Conservation (phyloP, 1,140 invertebrate species). For the Apis dorsata region DNA sequence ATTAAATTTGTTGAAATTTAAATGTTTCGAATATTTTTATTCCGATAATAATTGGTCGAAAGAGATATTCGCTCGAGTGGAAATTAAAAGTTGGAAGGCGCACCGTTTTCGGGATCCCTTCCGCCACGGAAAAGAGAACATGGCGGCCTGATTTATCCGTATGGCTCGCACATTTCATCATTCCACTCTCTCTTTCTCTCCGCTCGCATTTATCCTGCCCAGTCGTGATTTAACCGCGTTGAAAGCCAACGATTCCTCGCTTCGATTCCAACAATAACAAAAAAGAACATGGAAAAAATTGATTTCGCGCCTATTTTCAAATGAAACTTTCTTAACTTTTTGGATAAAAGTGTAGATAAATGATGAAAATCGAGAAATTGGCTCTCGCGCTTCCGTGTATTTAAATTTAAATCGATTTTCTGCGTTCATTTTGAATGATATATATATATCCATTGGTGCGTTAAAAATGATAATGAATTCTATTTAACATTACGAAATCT, state of each 20-base stretch:
- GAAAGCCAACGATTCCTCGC: conserved; percentile 52
- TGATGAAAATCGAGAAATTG: too few relatives aligned
- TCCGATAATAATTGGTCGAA: too few relatives aligned
- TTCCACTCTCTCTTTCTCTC: conserved; percentile 54
- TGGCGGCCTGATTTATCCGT: conserved; percentile 54
- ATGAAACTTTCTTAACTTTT: background rate
- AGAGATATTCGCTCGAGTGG: background rate
- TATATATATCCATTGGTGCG: too few relatives aligned
- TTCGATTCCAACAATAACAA: conserved; percentile 1
- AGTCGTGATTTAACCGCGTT: conserved; percentile 49
- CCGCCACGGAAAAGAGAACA: conserved; percentile 60
- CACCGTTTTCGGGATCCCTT: conserved; percentile 30
- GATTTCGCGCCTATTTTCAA: background rate
- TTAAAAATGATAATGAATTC: too few relatives aligned
- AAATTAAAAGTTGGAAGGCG: background rate
- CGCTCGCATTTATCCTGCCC: conserved; percentile 44
- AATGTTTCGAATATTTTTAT: background rate
- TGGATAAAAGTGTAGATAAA: too few relatives aligned
- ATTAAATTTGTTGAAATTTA: too few relatives aligned
- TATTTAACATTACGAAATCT: too few relatives aligned
- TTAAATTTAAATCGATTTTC: too few relatives aligned
- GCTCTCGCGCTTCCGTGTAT: too few relatives aligned
- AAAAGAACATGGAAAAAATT: conserved; percentile 15
- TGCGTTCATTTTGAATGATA: too few relatives aligned
- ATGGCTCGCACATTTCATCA: conserved; percentile 50